Base-by-base conservation (phyloP, 2,888 invertebrate genomes). In the Clanis bilineata region DNA sequence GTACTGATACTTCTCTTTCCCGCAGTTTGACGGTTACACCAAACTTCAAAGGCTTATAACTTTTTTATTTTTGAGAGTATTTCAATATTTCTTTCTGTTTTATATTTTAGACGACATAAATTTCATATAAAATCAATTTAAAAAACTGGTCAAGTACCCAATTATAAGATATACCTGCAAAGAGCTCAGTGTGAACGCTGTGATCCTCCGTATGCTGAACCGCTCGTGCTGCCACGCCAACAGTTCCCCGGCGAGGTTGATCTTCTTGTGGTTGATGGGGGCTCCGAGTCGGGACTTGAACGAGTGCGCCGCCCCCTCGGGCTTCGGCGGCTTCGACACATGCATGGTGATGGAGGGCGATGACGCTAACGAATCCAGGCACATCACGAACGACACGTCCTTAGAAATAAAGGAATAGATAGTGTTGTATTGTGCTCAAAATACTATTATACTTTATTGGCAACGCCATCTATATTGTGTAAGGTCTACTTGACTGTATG, bases 181-280 rank as follows among this genome's bases (percentile, higher is more conserved):
- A 1, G 96, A 94, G 0, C 98, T 98, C 3, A 99, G 75, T 0
- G 99, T 99, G 79, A 98, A 97, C 0, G 98, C 98, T 0, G 98
- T 96, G 74, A 98, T 93, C 66, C 98, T 93, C 66, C 97, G 94
- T 71, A 99, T 97, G 82, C 98, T 98, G 88, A 97, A 99, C 68
- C 98, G 93, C 86, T 99, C 99, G 79, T 99, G 99, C 77, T 99
- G 98, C 99, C 99, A 99, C 0, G 98, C 97, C 28, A 98, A 86
- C 59, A 95, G 93, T 69, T 97, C 97, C 58, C 98, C 98, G 0
- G 98, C 98, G 59, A 99, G 90, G 92, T 98, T 98, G 71, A 99
- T 99, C 93, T 99, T 99, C 90, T 99, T 99, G 77, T 99, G 98
- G 6, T 95, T 94, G 51, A 96, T 93, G 64, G 96, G 95, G 0